phyloP scores from a whole-genome alignment of 2,888 invertebrate genomes.

The Eristalinus aeneus region DNA sequence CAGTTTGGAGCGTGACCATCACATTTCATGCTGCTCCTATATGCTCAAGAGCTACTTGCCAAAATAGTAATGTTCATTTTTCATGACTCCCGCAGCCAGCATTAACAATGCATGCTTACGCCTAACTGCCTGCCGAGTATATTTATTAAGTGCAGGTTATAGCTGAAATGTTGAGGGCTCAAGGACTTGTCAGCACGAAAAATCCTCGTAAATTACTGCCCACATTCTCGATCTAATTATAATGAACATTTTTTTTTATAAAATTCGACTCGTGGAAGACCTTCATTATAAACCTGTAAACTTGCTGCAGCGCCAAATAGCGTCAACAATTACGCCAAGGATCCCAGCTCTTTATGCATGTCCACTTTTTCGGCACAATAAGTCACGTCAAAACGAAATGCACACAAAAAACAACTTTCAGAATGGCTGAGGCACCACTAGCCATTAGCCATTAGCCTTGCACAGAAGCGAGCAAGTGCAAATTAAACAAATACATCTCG shows the following conservation, averaged over 20 bases:
- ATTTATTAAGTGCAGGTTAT: slow-evolving; percentile 7
- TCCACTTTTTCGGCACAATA: slow-evolving; percentile 34
- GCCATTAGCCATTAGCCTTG: slow-evolving; percentile 45
- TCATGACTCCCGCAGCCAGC: slow-evolving; percentile 23
- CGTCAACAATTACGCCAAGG: background rate
- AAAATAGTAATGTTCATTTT: background rate
- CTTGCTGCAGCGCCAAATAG: slow-evolving; percentile 13
- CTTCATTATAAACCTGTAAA: slow-evolving; percentile 32
- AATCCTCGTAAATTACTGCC: background rate
- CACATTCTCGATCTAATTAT: slow-evolving; percentile 1
- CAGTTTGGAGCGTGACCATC: background rate
- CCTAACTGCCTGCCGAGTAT: slow-evolving; percentile 5
- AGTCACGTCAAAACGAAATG: background rate
- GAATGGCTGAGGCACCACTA: slow-evolving; percentile 22
- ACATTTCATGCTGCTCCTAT: background rate
- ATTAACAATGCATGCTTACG: slow-evolving; percentile 1
- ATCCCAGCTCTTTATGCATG: background rate
- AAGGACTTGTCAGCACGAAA: slow-evolving; percentile 34
- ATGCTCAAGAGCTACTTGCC: background rate
- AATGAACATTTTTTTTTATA: slow-evolving; percentile 10
- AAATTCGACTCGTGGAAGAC: background rate
- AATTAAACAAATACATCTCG: slow-evolving; percentile 55
- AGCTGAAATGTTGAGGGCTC: slow-evolving; percentile 13
- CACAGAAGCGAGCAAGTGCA: slow-evolving; percentile 51
- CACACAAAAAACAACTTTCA: background rate